Evolutionary conservation across 2,888 invertebrate species (phyloP).

Genomic region (Synergus japonicus): DNA sequence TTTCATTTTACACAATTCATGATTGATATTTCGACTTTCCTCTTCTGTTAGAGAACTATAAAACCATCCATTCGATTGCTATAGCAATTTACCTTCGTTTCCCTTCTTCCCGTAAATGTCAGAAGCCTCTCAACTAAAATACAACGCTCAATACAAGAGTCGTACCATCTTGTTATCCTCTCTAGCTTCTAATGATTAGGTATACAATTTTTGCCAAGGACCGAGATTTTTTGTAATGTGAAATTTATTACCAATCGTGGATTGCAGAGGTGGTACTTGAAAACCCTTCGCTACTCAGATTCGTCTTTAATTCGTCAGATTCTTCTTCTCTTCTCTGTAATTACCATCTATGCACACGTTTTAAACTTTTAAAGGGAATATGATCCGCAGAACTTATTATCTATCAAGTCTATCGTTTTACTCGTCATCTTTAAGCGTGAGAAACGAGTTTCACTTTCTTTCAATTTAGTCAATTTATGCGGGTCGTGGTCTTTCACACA

Average conservation of each 20-base stretch:
- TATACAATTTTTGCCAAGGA: background rate
- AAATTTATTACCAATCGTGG: background rate
- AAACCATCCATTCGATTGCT: conserved; percentile 14
- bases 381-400: conserved; percentile 16
- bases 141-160: conserved; percentile 26
- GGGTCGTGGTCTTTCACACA: conserved; percentile 37
- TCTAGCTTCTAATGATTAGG: background rate
- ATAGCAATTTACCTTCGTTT: conserved; percentile 35
- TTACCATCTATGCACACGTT: background rate
- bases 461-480: conserved; percentile 37
- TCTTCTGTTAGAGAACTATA: conserved; percentile 2
- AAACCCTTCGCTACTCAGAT: background rate
- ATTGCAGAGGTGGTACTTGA: background rate
- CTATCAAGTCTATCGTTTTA: conserved; percentile 22
- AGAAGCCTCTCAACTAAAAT: conserved; percentile 39
- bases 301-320: background rate
- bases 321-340: background rate
- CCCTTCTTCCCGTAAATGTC: conserved; percentile 39
- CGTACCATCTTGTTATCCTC: conserved; percentile 29
- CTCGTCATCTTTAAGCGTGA: conserved; percentile 36
- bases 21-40: conserved; percentile 6
- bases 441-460: conserved; percentile 39
- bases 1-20: background rate
- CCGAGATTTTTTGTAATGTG: background rate
- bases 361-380: conserved; percentile 14